Evolutionary conservation across 2,797 vertebrate genomes (phyloP), one percentile per base, ranked within the genome.

Genomic region (Helostoma temminkii): DNA sequence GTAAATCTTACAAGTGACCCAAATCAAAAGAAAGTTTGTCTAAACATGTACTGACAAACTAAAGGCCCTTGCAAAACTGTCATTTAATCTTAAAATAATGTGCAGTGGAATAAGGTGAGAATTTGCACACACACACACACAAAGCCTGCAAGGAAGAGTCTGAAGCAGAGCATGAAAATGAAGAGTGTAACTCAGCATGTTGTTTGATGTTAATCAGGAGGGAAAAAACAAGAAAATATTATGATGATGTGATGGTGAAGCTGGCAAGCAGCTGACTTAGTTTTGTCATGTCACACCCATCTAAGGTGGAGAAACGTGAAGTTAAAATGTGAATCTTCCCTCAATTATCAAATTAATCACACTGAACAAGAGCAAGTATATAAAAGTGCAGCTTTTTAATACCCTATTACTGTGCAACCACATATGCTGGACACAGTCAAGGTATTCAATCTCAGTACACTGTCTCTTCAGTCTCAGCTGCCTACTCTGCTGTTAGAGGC

Each of bases 1-100:
- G 77, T 66, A 80, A 86, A 85, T 85, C 78, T 84, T 76, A 63
- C 47, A 60, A 84, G 70, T 90, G 91, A 91, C 90, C 86, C 78
- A 87, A 89, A 91, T 91, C 82, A 74, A 67, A 76, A 26, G 59
- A 88, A 91, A 90, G 80, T 90, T 90, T 80, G 49, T 67, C 49
- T 62, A 61, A 82, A 85, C 80, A 87, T 72, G 70, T 45, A 42
- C 66, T 25, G 58, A 28, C 67, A 78, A 83, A 80, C 53, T 72
- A 79, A 71, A 66, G 24, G 57, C 61, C 57, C 66, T 61, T 82
- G 81, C 83, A 85, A 64, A 84, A 80, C 82, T 86, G 89, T 85
- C 83, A 83, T 11, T 68, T 66, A 49, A 78, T 82, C 54, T 86
- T 78, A 87, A 53, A 57, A 80, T 84, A 69, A 53, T 67, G 45